Conservation (phyloP, 2,888 invertebrate species). For the Andrena praecox region DNA sequence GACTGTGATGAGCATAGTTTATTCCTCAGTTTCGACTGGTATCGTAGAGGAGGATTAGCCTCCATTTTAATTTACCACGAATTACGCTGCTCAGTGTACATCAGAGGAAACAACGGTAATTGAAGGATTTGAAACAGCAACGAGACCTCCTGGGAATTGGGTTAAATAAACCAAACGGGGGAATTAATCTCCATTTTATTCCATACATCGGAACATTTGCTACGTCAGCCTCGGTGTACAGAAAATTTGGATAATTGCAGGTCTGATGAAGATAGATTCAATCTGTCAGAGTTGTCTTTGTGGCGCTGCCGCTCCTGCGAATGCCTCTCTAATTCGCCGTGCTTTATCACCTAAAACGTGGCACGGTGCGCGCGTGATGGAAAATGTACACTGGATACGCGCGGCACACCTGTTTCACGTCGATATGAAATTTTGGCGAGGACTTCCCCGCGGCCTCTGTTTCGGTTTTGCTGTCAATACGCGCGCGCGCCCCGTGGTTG, state of each 20-base stretch:
- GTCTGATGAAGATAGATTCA: constrained; percentile 29
- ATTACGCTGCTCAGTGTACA: too few relatives aligned
- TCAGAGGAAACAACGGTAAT: too few relatives aligned
- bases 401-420: constrained; percentile 4
- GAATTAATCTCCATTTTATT: constrained; percentile 9
- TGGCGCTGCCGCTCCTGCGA: constrained; percentile 16
- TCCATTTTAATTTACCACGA: too few relatives aligned
- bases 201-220: background rate
- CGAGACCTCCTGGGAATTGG: background rate
- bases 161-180: background rate
- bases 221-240: background rate
- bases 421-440: constrained; percentile 38
- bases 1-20: too few relatives aligned
- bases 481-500: constrained; percentile 30
- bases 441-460: constrained; percentile 44
- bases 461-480: constrained; percentile 42
- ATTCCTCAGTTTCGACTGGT: too few relatives aligned
- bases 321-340: constrained; percentile 35
- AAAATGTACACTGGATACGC: constrained; percentile 11
- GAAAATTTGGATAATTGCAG: constrained; percentile 9
- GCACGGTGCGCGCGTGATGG: constrained; percentile 1
- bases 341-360: constrained; percentile 36
- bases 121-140: background rate
- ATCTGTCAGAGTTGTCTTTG: constrained; percentile 28
- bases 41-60: too few relatives aligned